phyloP scores from a whole-genome alignment of 2,888 invertebrate species.

The Agrochola lota region DNA sequence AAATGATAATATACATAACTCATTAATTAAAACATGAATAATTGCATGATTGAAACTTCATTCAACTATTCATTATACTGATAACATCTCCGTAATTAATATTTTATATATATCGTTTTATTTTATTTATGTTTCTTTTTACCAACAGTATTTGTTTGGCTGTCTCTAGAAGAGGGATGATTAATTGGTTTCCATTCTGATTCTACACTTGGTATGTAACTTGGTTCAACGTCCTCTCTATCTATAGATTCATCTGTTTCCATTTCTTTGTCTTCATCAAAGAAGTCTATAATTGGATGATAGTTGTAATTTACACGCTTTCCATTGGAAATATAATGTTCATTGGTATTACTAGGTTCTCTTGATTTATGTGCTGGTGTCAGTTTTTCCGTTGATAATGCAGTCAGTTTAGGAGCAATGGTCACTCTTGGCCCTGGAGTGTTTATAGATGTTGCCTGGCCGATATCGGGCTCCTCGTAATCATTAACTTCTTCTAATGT shows the following conservation, averaged over 20 bases:
- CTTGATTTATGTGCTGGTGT: constrained; percentile 70
- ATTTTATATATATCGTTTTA: constrained; percentile 14
- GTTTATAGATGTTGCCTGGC: constrained; percentile 71
- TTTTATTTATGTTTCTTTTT: constrained; percentile 67
- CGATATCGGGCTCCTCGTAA: constrained; percentile 80
- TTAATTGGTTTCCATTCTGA: constrained; percentile 89
- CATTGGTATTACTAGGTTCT: constrained; percentile 69
- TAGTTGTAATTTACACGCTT: constrained; percentile 95
- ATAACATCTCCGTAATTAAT: constrained; percentile 39
- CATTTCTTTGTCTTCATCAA: constrained; percentile 87
- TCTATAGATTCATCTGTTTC: constrained; percentile 81
- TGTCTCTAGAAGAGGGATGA: constrained; percentile 77
- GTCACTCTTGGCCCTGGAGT: constrained; percentile 75
- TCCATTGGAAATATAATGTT: constrained; percentile 73
- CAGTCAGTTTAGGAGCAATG: constrained; percentile 82
- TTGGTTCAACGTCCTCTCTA: constrained; percentile 81
- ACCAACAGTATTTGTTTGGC: constrained; percentile 66
- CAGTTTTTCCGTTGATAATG: constrained; percentile 76
- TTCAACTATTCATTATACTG: constrained; percentile 41
- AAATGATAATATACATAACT: constrained; percentile 40
- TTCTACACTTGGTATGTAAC: constrained; percentile 78
- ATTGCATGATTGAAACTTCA: constrained; percentile 41
- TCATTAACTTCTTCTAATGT: constrained; percentile 82
- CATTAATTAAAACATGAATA: constrained; percentile 49
- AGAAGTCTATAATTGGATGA: constrained; percentile 96